Evolutionary conservation across 1,140 invertebrate species (phyloP).

Genomic region (Temnothorax curvispinosus): DNA sequence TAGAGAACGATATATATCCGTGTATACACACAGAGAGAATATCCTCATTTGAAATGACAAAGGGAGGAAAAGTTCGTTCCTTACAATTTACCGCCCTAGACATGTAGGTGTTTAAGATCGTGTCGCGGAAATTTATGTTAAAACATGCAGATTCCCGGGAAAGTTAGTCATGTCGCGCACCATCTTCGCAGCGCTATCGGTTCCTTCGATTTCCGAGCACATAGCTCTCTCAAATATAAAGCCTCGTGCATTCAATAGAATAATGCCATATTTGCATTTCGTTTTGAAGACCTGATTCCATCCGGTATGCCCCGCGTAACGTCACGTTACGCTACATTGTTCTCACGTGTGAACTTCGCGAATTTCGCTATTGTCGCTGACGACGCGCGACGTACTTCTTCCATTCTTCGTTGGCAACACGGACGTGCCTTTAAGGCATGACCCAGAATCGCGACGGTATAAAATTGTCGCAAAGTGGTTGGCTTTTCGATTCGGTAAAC

Average conservation of each 20-base stretch:
- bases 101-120: background rate
- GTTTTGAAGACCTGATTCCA: conserved; percentile 64
- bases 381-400: conserved; percentile 49
- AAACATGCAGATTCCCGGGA: conserved; percentile 21
- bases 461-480: conserved; percentile 65
- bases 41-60: background rate
- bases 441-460: conserved; percentile 62
- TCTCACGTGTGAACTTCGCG: conserved; percentile 64
- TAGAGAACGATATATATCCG: background rate
- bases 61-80: background rate
- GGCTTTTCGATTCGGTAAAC: conserved; percentile 58
- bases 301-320: conserved; percentile 54
- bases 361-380: conserved; percentile 51
- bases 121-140: conserved; percentile 34
- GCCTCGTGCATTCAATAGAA: conserved; percentile 53
- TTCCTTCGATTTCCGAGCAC: conserved; percentile 59
- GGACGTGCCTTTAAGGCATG: conserved; percentile 60
- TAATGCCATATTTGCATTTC: conserved; percentile 72
- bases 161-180: conserved; percentile 39
- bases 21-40: background rate
- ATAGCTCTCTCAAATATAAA: conserved; percentile 65
- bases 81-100: conserved; percentile 28
- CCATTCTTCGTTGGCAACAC: conserved; percentile 49
- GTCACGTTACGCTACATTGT: conserved; percentile 42
- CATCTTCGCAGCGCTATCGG: conserved; percentile 19